phyloP scores from a whole-genome alignment of 2,113 vertebrate species.

The Tachysurus fulvidraco region DNA sequence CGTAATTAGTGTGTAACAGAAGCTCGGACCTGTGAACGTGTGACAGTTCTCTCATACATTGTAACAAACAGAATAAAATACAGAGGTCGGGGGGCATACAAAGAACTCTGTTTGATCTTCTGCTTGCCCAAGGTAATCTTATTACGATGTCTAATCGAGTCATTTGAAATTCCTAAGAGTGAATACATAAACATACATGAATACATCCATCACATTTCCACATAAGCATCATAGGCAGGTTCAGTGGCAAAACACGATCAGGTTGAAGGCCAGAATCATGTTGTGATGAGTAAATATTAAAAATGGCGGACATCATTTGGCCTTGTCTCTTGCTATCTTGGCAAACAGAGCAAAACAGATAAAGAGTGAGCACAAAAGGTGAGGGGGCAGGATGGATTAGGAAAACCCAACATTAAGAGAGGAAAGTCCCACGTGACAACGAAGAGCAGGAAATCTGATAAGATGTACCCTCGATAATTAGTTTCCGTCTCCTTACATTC shows the following conservation, averaged over 20 bases:
- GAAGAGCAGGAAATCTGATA: constrained; percentile 43
- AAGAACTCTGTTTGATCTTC: constrained; percentile 40
- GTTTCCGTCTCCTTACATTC: constrained; percentile 52
- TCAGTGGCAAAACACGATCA: constrained; percentile 21
- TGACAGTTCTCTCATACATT: not conserved
- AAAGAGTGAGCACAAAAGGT: constrained; percentile 37
- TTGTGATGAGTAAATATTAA: constrained; percentile 61
- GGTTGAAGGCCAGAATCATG: constrained; percentile 40
- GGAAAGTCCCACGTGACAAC: constrained; percentile 55
- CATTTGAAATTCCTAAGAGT: constrained; percentile 1
- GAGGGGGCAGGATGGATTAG: constrained; percentile 34
- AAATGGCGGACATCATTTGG: constrained; percentile 64
- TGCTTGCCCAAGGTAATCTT: constrained; percentile 35
- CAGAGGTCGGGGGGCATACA: constrained; percentile 27
- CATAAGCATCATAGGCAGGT: not conserved
- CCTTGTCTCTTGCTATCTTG: constrained; percentile 73
- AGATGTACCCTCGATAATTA: constrained; percentile 55
- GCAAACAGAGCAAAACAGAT: constrained; percentile 66
- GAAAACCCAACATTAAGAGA: constrained; percentile 33
- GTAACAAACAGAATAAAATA: constrained; percentile 8
- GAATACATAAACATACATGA: constrained; percentile 1
- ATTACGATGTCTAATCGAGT: constrained; percentile 36
- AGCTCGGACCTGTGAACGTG: not conserved
- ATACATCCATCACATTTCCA: not conserved
- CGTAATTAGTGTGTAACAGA: not conserved